Conservation (phyloP, 1,140 invertebrate species). For the Trialeurodes vaporariorum region DNA sequence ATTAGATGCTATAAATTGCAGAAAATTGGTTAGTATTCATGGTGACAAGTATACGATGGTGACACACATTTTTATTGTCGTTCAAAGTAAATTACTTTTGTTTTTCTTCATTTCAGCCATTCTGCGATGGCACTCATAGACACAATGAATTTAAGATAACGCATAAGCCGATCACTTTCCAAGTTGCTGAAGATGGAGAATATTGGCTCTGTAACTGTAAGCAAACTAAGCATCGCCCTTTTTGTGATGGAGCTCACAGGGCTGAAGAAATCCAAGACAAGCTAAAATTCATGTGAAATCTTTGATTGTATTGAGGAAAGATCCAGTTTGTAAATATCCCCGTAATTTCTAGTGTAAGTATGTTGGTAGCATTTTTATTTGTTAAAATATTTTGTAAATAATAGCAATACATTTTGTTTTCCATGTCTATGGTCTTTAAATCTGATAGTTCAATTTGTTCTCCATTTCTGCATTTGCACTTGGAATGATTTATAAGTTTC, state of each 20-base stretch:
- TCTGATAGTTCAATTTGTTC: no score
- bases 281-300: background rate
- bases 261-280: conserved; percentile 46
- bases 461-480: no score
- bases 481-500: no score
- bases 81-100: conserved; percentile 20
- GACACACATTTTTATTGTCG: background rate
- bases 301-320: no score
- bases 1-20: no score
- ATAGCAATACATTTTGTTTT: no score
- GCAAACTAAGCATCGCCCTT: conserved; percentile 85
- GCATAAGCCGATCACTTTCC: conserved; percentile 60
- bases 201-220: conserved; percentile 99
- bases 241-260: conserved; percentile 95
- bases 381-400: no score
- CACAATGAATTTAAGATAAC: conserved; percentile 10
- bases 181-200: conserved; percentile 76
- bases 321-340: no score
- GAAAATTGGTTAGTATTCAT: background rate
- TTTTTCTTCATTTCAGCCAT: conserved; percentile 46
- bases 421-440: no score
- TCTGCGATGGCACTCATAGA: conserved; percentile 45
- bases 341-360: no score
- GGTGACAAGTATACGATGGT: background rate
- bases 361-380: no score